phyloP scores from a whole-genome alignment of 1,140 invertebrate genomes.

The Danaus melanippus region DNA sequence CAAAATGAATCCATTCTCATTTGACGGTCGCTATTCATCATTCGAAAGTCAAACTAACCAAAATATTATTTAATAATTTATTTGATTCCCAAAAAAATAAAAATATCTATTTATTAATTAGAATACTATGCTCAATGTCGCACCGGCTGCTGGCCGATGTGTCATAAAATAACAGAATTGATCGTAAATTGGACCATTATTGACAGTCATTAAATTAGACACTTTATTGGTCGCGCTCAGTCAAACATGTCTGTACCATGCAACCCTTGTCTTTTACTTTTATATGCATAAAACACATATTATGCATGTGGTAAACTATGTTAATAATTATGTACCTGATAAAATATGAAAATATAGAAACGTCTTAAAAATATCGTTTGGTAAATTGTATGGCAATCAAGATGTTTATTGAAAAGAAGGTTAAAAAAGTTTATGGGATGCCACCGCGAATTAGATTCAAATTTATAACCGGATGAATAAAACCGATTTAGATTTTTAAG shows the following conservation, averaged over 20 bases:
- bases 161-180: conserved; percentile 58
- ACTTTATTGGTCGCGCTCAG: conserved; percentile 31
- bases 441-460: conserved; percentile 4
- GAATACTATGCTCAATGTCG: conserved; percentile 6
- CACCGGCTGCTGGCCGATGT: conserved; percentile 54
- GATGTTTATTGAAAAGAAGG: not conserved
- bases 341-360: no score
- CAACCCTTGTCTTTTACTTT: no score
- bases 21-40: no score
- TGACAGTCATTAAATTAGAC: conserved; percentile 36
- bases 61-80: no score
- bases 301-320: no score
- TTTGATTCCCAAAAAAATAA: no score
- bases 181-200: conserved; percentile 62
- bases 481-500: conserved; percentile 18
- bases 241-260: conserved; percentile 17
- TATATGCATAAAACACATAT: no score
- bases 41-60: no score
- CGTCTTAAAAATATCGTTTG: not conserved
- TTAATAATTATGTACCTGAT: no score
- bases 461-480: conserved; percentile 28
- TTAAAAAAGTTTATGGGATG: not conserved
- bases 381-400: not conserved
- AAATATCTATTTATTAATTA: no score
- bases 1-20: no score